phyloP scores from a whole-genome alignment of 2,888 invertebrate genomes.

The Anoncus sp. region DNA sequence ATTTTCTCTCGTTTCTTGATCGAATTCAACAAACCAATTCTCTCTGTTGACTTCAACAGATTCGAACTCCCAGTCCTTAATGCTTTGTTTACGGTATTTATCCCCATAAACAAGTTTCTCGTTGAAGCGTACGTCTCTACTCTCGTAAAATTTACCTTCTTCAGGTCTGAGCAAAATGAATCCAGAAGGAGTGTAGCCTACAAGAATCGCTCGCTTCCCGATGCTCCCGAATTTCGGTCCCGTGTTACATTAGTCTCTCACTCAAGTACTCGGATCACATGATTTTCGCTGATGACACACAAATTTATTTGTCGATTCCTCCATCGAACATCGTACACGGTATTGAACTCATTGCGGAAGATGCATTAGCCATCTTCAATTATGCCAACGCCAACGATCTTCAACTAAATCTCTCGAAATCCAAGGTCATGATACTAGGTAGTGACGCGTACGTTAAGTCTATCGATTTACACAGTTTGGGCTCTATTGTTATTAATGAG shows the following conservation, averaged over 20 bases:
- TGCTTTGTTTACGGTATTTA: conserved; percentile 41
- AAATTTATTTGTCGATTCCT: no score
- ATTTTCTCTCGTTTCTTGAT: conserved; percentile 12
- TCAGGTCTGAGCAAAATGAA: conserved; percentile 51
- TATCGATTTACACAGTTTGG: no score
- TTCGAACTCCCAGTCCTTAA: conserved; percentile 18
- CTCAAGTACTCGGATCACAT: no score
- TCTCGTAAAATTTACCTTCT: conserved; percentile 61
- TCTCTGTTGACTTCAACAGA: conserved; percentile 6
- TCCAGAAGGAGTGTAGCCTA: conserved; percentile 53
- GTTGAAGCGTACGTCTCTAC: conserved; percentile 56
- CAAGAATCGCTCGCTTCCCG: conserved; percentile 41
- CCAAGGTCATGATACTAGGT: no score
- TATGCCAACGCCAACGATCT: no score
- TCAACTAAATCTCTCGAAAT: no score
- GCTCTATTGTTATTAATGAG: no score
- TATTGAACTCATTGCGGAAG: no score
- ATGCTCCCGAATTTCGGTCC: conserved; percentile 50
- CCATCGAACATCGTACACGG: no score
- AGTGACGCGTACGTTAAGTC: no score
- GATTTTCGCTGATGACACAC: no score
- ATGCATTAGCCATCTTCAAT: no score
- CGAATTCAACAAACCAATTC: conserved; percentile 37
- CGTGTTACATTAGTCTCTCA: conserved; percentile 39
- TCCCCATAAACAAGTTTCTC: conserved; percentile 58